Percentiles rank a stretch among this genome's conserved stretches.
Evolutionary conservation across 2,797 vertebrate genomes (phyloP).

Genomic region (Intellagama lesueurii): DNA sequence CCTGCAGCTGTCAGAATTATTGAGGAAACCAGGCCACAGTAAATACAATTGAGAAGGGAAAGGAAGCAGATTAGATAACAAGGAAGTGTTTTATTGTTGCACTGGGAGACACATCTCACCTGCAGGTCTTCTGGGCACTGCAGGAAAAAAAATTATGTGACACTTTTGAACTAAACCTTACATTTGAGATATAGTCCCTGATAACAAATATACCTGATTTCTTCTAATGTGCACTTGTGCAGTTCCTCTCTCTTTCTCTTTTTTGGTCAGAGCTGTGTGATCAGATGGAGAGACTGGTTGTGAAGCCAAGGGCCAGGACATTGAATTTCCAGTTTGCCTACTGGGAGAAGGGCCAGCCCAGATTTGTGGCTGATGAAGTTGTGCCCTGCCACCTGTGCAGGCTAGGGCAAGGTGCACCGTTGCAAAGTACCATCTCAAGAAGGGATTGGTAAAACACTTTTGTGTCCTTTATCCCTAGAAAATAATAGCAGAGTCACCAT

Average conservation of each 20-base stretch:
- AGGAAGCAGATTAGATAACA: slow-evolving; percentile 67
- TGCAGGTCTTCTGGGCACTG: background rate
- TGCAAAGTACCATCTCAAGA: too few relatives aligned
- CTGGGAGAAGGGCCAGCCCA: too few relatives aligned
- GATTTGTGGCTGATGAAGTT: too few relatives aligned
- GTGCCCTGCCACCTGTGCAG: too few relatives aligned
- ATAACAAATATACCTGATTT: background rate
- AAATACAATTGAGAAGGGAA: slow-evolving; percentile 43
- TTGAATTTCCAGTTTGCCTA: too few relatives aligned
- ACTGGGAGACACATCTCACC: slow-evolving; percentile 3
- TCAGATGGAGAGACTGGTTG: background rate
- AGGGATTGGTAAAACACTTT: too few relatives aligned
- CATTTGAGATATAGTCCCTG: background rate
- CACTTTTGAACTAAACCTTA: rapidly evolving
- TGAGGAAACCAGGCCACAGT: slow-evolving; percentile 63
- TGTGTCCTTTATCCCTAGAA: too few relatives aligned
- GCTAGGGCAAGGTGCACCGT: too few relatives aligned
- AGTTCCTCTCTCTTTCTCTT: too few relatives aligned
- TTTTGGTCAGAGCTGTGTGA: too few relatives aligned
- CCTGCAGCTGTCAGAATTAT: slow-evolving; percentile 71
- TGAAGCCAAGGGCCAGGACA: too few relatives aligned
- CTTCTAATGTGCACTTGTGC: background rate
- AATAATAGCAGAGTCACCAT: too few relatives aligned
- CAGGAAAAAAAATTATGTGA: background rate
- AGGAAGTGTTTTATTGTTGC: slow-evolving; percentile 46